Evolutionary conservation across 2,888 invertebrate species (phyloP).

Genomic region (Schizotus pectinicornis): DNA sequence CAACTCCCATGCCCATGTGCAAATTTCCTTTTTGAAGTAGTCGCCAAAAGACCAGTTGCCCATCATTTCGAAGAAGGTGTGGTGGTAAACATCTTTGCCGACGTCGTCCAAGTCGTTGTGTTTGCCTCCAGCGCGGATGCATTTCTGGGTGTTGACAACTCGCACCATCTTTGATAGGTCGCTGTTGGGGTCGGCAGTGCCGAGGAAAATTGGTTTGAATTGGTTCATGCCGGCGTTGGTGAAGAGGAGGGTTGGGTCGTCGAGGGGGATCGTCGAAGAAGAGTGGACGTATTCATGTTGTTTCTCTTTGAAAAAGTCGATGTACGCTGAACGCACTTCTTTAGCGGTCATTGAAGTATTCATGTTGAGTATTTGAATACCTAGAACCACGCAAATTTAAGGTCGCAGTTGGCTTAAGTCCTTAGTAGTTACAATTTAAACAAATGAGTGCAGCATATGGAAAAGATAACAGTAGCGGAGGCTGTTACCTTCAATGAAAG

Average conservation of each 20-base stretch:
- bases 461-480: no score
- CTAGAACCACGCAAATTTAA: no score
- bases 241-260: conserved; percentile 97
- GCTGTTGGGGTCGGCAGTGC: conserved; percentile 94
- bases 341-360: conserved; percentile 67
- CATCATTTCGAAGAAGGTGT: conserved; percentile 99
- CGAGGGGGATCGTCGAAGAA: conserved; percentile 94
- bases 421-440: no score
- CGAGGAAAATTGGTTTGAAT: conserved; percentile 98
- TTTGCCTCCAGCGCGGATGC: conserved; percentile 98
- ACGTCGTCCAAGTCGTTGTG: conserved; percentile 99
- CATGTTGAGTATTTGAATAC: conserved; percentile 27
- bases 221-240: conserved; percentile 99
- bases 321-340: conserved; percentile 82
- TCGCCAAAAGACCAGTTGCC: conserved; percentile 99
- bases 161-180: conserved; percentile 91
- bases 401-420: no score
- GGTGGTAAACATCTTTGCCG: conserved; percentile 99
- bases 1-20: conserved; percentile 97
- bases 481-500: no score
- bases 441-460: no score
- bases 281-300: conserved; percentile 95
- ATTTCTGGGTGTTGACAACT: conserved; percentile 96
- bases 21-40: conserved; percentile 98
- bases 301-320: conserved; percentile 89